Conservation (phyloP, 2,888 invertebrate genomes). For the Allygus modestus region DNA sequence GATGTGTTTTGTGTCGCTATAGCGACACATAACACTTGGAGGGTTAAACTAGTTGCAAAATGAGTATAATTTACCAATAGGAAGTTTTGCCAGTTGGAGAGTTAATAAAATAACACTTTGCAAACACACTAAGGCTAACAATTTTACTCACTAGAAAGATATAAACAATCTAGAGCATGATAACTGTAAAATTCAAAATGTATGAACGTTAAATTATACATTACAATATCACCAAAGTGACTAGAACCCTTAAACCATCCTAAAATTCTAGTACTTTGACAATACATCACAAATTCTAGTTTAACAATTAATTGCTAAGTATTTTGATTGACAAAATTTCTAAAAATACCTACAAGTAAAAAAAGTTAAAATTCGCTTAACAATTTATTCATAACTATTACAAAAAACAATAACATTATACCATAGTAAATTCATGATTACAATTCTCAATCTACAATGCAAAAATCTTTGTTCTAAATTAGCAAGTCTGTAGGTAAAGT, state of each 20-base stretch:
- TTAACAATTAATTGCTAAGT: neutral
- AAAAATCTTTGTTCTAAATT: neutral
- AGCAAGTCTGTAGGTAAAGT: neutral
- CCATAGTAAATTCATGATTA: neutral
- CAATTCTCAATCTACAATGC: neutral
- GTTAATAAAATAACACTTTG: too few relatives aligned
- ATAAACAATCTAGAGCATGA: neutral
- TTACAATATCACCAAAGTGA: conserved; percentile 31
- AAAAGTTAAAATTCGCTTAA: neutral
- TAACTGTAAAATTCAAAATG: neutral
- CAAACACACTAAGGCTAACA: too few relatives aligned
- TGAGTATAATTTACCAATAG: too few relatives aligned
- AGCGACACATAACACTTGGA: too few relatives aligned
- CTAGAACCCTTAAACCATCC: neutral
- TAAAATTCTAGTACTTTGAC: neutral
- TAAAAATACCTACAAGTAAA: neutral
- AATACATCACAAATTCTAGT: conserved; percentile 2
- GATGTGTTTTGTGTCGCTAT: too few relatives aligned
- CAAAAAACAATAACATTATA: neutral
- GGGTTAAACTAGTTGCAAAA: too few relatives aligned
- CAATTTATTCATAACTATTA: neutral
- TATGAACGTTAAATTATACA: neutral
- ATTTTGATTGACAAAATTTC: conserved; percentile 18
- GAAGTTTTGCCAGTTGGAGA: too few relatives aligned
- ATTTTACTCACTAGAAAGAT: neutral